Conservation (phyloP, 2,797 vertebrate species). For the Syndactyla subalaris region DNA sequence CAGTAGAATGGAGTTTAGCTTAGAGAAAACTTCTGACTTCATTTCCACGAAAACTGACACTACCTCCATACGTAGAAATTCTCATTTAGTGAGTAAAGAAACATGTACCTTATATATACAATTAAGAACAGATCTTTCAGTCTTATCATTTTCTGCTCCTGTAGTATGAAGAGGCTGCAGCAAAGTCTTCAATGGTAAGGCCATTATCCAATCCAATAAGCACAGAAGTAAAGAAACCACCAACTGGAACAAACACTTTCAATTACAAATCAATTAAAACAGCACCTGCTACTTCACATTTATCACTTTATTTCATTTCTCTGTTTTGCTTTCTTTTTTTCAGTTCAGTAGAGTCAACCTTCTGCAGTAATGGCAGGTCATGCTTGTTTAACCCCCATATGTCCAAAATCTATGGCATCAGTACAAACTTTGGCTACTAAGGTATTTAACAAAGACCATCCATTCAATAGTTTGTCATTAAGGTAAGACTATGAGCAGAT, state of each 20-base stretch:
- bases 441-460: not conserved
- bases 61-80: not conserved
- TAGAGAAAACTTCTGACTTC: not conserved
- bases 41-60: not conserved
- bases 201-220: slow-evolving; percentile 98
- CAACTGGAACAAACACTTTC: slow-evolving; percentile 81
- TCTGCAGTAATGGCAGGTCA: not conserved
- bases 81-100: not conserved
- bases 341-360: not conserved
- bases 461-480: not conserved
- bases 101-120: slow-evolving; percentile 93
- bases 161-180: slow-evolving; percentile 87
- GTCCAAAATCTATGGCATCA: not conserved
- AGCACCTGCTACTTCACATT: slow-evolving; percentile 10
- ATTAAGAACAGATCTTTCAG: slow-evolving; percentile 91
- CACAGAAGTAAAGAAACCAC: slow-evolving; percentile 96
- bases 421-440: not conserved
- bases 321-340: not conserved
- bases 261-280: slow-evolving; percentile 34
- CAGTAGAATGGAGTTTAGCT: not conserved
- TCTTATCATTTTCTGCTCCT: slow-evolving; percentile 87
- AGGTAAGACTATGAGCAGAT: not conserved
- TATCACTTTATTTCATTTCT: slow-evolving; percentile 3
- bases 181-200: slow-evolving; percentile 90
- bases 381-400: not conserved